A percentile compares a stretch with the other conserved stretches of the same genome.
Conservation (phyloP, 1,140 invertebrate species). For the Pentalonia nigronervosa region DNA sequence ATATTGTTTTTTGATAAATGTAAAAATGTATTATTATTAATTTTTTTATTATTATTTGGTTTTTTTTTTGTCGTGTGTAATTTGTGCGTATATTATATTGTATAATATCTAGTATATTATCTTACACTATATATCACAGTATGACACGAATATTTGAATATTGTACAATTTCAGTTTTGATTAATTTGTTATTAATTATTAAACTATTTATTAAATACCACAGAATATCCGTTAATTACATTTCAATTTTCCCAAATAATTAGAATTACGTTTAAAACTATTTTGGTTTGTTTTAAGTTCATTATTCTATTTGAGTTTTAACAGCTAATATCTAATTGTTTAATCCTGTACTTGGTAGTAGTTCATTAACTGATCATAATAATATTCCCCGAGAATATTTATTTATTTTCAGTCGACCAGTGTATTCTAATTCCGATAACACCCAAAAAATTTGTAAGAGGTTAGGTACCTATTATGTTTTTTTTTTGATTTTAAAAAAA, state of each 20-base stretch:
- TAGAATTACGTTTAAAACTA: not conserved
- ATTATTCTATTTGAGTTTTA: not conserved
- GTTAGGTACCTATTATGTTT: not conserved
- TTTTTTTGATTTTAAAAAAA: not conserved
- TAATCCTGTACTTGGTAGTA: not conserved
- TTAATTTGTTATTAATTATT: constrained; percentile 12
- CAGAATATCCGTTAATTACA: not conserved
- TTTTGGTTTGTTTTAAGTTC: not conserved
- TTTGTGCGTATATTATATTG: not conserved
- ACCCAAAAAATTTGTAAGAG: not conserved
- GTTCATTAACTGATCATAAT: not conserved
- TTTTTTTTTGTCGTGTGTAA: not conserved
- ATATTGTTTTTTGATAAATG: constrained; percentile 4
- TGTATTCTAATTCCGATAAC: not conserved
- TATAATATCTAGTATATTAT: not conserved
- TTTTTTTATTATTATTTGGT: constrained; percentile 7
- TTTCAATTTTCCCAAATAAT: not conserved
- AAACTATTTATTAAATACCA: not conserved
- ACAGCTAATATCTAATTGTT: not conserved
- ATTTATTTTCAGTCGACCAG: not conserved
- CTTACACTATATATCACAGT: not conserved
- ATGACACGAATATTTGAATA: not conserved
- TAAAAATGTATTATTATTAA: constrained; percentile 20
- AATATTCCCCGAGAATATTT: not conserved
- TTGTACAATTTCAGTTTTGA: constrained; percentile 3